A percentile compares a stretch with the other conserved stretches of the same genome.
These are phyloP conservation scores for Prunella himalayana DNA, from an alignment of 2,113 vertebrate species.

Conservation along the genomic window DNA sequence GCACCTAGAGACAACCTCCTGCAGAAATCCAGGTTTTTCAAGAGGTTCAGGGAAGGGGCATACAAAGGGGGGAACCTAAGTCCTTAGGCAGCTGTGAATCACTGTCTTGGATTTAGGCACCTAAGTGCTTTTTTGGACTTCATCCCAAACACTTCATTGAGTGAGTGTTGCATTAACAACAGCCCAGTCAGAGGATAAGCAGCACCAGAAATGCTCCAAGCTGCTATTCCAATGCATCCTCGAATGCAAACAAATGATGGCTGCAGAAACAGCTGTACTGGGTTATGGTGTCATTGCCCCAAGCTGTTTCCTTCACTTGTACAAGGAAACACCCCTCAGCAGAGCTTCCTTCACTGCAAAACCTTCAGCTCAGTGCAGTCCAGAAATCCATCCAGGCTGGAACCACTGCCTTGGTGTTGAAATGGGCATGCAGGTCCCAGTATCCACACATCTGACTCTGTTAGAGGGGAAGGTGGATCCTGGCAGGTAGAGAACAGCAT, in stretches of 20 bases:
- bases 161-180: conserved; percentile 26
- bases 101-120: conserved; percentile 35
- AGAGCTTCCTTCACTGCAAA: neutral
- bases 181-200: conserved; percentile 8
- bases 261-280: conserved; percentile 14
- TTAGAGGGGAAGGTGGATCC: neutral
- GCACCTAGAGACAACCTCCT: neutral
- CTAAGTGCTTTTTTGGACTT: conserved; percentile 46
- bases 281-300: conserved; percentile 4
- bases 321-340: neutral
- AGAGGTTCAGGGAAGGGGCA: neutral
- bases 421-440: neutral
- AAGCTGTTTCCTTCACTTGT: neutral
- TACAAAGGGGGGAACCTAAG: neutral
- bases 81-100: conserved; percentile 26
- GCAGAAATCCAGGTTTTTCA: neutral
- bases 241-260: neutral
- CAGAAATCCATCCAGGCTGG: neutral
- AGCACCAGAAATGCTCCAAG: conserved; percentile 34
- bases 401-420: neutral
- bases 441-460: neutral
- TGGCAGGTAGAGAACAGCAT: neutral
- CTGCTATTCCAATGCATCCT: neutral
- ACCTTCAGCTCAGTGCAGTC: neutral
- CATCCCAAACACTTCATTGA: conserved; percentile 57